phyloP scores from a whole-genome alignment of 1,140 invertebrate genomes.

The Cylas formicarius region DNA sequence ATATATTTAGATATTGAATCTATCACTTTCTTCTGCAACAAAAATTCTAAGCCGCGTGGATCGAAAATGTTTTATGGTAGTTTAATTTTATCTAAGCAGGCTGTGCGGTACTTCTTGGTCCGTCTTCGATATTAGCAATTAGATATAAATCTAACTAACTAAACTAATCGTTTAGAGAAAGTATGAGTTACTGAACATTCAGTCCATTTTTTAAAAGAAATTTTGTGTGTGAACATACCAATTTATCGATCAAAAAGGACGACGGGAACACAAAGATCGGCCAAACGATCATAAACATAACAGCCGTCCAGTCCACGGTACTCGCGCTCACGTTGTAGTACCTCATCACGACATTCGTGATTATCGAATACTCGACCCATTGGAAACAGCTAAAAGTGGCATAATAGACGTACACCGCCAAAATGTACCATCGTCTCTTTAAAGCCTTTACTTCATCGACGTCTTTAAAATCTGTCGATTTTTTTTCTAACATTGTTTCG shows the following conservation, averaged over 20 bases:
- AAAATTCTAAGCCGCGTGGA: too few relatives aligned
- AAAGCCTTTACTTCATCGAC: conserved; percentile 9
- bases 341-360: conserved; percentile 46
- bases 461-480: neutral
- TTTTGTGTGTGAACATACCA: conserved; percentile 21
- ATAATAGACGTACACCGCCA: conserved; percentile 15
- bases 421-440: conserved; percentile 14
- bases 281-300: conserved; percentile 26
- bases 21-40: too few relatives aligned
- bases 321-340: conserved; percentile 49
- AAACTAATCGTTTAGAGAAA: too few relatives aligned
- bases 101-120: too few relatives aligned
- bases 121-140: too few relatives aligned
- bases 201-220: too few relatives aligned
- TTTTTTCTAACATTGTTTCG: neutral
- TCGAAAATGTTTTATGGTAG: too few relatives aligned
- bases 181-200: too few relatives aligned
- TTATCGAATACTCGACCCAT: conserved; percentile 52
- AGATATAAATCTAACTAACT: too few relatives aligned
- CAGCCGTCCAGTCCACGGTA: conserved; percentile 55
- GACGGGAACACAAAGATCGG: conserved; percentile 28
- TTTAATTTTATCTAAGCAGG: too few relatives aligned
- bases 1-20: too few relatives aligned
- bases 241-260: conserved; percentile 30
- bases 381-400: conserved; percentile 35